Conservation (phyloP, 2,888 invertebrate genomes). For the Pachydiplax longipennis region DNA sequence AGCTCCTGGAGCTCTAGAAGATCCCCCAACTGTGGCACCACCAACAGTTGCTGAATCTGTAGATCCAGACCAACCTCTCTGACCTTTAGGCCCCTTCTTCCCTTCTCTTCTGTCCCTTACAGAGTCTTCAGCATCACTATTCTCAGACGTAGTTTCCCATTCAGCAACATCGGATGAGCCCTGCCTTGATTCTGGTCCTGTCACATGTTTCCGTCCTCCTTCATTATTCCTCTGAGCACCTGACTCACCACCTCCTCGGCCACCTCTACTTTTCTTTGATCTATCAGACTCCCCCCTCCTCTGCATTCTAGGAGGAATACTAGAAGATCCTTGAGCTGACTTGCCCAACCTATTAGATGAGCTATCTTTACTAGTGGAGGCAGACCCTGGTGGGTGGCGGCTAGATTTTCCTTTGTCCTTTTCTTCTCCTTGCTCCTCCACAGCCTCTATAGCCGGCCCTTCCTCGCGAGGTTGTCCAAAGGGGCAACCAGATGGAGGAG, state of each 20-base stretch:
- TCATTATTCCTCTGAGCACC: constrained; percentile 1
- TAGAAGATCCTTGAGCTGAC: constrained; percentile 13
- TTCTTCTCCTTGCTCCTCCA: constrained; percentile 49
- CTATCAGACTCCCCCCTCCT: constrained; percentile 39
- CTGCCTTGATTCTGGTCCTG: constrained; percentile 8
- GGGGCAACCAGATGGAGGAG: constrained; percentile 81
- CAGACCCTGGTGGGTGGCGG: constrained; percentile 66
- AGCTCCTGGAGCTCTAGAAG: constrained; percentile 56
- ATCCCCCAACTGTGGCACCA: constrained; percentile 53
- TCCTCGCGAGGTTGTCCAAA: constrained; percentile 63
- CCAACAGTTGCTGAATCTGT: constrained; percentile 50
- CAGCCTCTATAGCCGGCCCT: constrained; percentile 48
- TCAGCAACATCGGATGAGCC: constrained; percentile 22
- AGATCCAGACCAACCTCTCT: constrained; percentile 53
- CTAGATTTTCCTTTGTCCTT: constrained; percentile 54
- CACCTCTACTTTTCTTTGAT: constrained; percentile 59
- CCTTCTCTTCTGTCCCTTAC: constrained; percentile 54
- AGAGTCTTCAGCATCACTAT: constrained; percentile 69
- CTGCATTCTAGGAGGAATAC: constrained; percentile 51
- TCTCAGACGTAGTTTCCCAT: constrained; percentile 86
- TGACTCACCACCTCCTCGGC: constrained; percentile 61
- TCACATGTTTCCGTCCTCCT: constrained; percentile 50
- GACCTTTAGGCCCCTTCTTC: constrained; percentile 55
- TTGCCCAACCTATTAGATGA: neutral
- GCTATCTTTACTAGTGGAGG: constrained; percentile 58